Conservation (phyloP, 2,797 vertebrate genomes). For the Adrianichthys oophorus region DNA sequence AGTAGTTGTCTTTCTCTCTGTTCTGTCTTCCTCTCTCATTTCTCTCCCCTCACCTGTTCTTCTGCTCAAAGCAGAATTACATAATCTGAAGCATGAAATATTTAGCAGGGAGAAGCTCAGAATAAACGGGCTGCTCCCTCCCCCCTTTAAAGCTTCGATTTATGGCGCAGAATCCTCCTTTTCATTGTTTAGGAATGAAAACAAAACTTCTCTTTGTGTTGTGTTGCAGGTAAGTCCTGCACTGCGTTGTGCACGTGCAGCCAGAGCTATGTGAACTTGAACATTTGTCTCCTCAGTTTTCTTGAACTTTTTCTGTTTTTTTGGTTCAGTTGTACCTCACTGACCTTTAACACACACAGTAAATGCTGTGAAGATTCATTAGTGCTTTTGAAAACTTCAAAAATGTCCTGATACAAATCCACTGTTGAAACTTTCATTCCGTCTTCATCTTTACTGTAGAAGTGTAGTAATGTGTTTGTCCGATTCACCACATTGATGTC, state of each 20-base stretch:
- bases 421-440: too few relatives aligned
- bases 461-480: too few relatives aligned
- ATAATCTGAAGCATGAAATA: conserved; percentile 58
- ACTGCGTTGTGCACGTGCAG: neutral
- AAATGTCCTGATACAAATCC: too few relatives aligned
- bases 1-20: neutral
- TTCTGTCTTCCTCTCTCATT: neutral
- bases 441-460: too few relatives aligned
- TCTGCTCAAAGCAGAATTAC: conserved; percentile 33
- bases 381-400: too few relatives aligned
- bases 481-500: too few relatives aligned
- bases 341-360: neutral
- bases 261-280: neutral
- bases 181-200: too few relatives aligned
- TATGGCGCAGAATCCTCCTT: neutral
- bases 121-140: conserved; percentile 41
- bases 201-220: too few relatives aligned
- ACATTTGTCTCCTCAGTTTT: neutral
- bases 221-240: conserved; percentile 4
- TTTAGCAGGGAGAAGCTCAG: conserved; percentile 42
- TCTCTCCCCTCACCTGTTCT: neutral
- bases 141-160: conserved; percentile 37
- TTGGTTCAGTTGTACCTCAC: neutral
- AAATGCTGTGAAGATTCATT: too few relatives aligned
- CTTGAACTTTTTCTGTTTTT: neutral